Base-by-base conservation (phyloP, 2,797 vertebrate genomes). In the Dromococcyx pavoninus region DNA sequence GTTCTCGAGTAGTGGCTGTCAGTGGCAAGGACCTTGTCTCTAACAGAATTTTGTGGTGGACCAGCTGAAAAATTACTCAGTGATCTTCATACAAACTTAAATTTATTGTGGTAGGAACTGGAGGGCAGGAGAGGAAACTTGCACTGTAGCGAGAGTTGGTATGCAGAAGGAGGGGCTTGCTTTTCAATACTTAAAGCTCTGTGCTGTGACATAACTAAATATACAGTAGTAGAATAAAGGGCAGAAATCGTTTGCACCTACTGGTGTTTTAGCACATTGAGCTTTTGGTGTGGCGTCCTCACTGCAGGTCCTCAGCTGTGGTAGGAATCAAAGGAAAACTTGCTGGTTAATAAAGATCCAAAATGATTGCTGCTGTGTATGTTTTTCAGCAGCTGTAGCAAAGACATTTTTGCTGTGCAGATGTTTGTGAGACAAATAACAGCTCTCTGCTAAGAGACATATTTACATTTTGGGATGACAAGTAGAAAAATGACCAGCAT, bases 131-230 rank as follows among this genome's bases (percentile, higher is more conserved):
- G 53, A 43, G 28, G 44, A 88, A 7, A 16, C 30, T 64, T 75
- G 23, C 2, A 1, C 32, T 54, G 22, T 50, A 32, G n/a, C 25
- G 53, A 14, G 53, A 8, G 48, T 62, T 0, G 1, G 21, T 54
- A 7, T 46, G 53, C 41, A 41, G 58, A 30, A 58, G 44, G 19
- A 5, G 22, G 22, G 64, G 24, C 7, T 17, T 64, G 35, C 19
- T 62, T 54, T 54, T 72, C 58, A 46, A 33, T 41, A 39, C 13
- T 35, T 53, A 24, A 71, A 71, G 11, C 10, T 43, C 30, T 83
- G 71, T 37, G 35, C 46, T 89, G 67, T 61, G 54, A 35, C 54
- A 46, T 57, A 35, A 22, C 43, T 46, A 24, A 88, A 41, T 76
- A 23, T 11, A 61, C 23, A 75, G 22, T 30, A 43, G 8, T 33